Evolutionary conservation across 2,797 vertebrate genomes (phyloP), one percentile per base, ranked within the genome.

Genomic region (Coranthus polyacanthus): DNA sequence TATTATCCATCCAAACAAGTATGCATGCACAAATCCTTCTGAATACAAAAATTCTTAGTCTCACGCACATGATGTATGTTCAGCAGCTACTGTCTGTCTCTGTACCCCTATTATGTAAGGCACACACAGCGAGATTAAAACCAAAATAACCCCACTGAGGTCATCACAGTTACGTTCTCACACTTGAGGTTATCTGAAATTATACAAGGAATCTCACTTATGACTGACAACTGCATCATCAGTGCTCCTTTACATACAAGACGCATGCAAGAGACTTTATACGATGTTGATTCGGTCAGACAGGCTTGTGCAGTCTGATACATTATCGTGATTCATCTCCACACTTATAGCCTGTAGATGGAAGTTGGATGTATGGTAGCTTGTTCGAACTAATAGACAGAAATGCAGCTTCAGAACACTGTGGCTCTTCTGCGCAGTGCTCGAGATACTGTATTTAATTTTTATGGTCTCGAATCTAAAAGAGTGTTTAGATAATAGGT

Each of bases 221-320:
- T 9, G 16, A 26, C 3, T 18, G 16, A 49, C 11, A 16, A 22
- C 12, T 1, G 18, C 12, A 29, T 43, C 10, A n/a, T 51, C 12
- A 38, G 6, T 36, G 12, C 10, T 24, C 38, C 18, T 57, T 16
- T 24, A 18, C 26, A 20, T 42, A 12, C 3, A 2, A 9, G 13
- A 37, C 37, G 20, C 16, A 16, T 42, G n/a, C 6, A 26, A 26
- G 24, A 32, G 17, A 13, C 12, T 50, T 37, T 10, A 49, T 24
- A n/a, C 18, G 52, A 71, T 57, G 32, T 17, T 51, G 59, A 64
- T 64, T 15, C 44, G 8, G 21, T 51, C 29, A n/a, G 53, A 42
- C n/a, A 41, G 34, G 32, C 32, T 16, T 54, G 49, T 21, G 26
- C 42, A 39, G 44, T 57, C 16, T 44, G 36, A 51, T n/a, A n/a